Percentiles rank a stretch among this genome's conserved stretches.
phyloP scores from a whole-genome alignment of 2,888 invertebrate species.

The Athalia rosae region DNA sequence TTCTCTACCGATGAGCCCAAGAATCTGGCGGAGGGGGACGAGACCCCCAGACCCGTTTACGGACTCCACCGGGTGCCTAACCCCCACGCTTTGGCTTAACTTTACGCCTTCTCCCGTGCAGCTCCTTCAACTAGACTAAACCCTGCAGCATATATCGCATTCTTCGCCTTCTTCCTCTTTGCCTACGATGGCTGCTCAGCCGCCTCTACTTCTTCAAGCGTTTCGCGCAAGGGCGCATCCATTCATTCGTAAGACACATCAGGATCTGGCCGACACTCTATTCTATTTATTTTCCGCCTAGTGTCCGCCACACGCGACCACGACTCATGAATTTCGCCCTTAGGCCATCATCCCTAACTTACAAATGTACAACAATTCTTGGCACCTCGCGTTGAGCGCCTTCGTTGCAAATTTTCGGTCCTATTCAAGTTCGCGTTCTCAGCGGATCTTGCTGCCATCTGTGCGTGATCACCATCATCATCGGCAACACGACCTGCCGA shows the following conservation, averaged over 20 bases:
- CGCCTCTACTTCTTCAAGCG: neutral
- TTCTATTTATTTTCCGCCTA: neutral
- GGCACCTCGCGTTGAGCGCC: too few species aligned
- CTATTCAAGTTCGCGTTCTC: too few species aligned
- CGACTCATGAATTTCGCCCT: too few species aligned
- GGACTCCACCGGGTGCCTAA: neutral
- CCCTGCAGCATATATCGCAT: conserved; percentile 33
- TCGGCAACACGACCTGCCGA: too few species aligned
- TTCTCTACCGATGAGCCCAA: too few species aligned
- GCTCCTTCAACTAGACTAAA: neutral
- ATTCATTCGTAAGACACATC: neutral
- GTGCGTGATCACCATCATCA: too few species aligned
- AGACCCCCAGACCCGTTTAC: conserved; percentile 4
- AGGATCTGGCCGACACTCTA: neutral
- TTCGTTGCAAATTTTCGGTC: too few species aligned
- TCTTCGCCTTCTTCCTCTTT: conserved; percentile 23
- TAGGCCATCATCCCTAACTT: too few species aligned
- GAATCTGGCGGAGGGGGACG: conserved; percentile 2
- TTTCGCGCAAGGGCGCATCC: neutral
- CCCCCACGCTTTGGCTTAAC: conserved; percentile 16
- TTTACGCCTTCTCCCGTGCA: neutral
- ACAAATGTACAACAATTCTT: too few species aligned
- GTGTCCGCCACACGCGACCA: neutral
- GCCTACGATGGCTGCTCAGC: too few species aligned
- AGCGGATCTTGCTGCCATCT: too few species aligned